Percentiles rank a stretch among this genome's conserved stretches.
These are phyloP conservation scores for Pseudolaguvia tuberculata DNA, from an alignment of 2,113 vertebrate genomes.

Conservation along the genomic window DNA sequence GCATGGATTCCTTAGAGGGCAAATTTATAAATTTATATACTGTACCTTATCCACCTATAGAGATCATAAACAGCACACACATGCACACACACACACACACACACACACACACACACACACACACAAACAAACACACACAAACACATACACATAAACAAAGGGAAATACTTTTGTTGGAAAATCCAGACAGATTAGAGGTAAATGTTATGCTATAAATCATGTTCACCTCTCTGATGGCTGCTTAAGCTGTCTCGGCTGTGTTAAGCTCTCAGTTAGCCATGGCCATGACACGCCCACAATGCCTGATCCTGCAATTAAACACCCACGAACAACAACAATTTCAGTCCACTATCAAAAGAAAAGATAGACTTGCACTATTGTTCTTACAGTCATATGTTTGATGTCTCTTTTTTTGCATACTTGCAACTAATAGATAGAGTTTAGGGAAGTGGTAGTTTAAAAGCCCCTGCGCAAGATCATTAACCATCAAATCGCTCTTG, in stretches of 20 bases:
- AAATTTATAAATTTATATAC: conserved; percentile 87
- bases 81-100: background rate
- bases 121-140: too few relatives aligned
- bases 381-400: background rate
- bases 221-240: conserved; percentile 84
- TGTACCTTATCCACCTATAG: conserved; percentile 87
- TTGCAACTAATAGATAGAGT: too few relatives aligned
- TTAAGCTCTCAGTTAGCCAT: conserved; percentile 82
- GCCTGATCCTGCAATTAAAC: conserved; percentile 75
- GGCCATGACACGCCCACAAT: conserved; percentile 92
- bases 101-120: too few relatives aligned
- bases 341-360: background rate
- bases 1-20: conserved; percentile 85
- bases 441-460: too few relatives aligned
- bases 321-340: background rate
- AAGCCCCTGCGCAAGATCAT: too few relatives aligned
- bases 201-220: background rate
- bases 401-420: too few relatives aligned
- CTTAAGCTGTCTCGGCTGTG: conserved; percentile 89
- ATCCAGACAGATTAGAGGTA: background rate
- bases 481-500: too few relatives aligned
- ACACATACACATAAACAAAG: too few relatives aligned
- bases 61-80: conserved; percentile 2
- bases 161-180: background rate
- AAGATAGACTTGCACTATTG: background rate